phyloP scores from a whole-genome alignment of 2,113 vertebrate species.

The Oxyura jamaicensis region DNA sequence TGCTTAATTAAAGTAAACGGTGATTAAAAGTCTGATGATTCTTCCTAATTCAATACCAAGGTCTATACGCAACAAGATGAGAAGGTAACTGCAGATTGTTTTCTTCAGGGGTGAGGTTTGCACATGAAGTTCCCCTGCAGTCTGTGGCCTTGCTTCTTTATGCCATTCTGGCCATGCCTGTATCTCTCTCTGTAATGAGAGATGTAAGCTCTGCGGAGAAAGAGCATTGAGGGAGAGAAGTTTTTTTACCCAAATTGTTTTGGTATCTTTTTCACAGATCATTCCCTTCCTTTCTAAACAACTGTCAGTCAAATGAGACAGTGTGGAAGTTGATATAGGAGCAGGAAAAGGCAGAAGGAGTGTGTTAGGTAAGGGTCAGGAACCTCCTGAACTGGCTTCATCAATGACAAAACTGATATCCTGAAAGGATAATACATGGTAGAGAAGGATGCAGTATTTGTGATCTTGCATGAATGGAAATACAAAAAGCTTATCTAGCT shows the following conservation, averaged over 20 bases:
- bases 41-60: constrained; percentile 30
- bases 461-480: background rate
- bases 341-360: background rate
- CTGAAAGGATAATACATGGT: background rate
- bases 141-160: background rate
- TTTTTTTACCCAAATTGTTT: background rate
- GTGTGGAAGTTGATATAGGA: background rate
- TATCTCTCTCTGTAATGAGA: background rate
- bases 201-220: background rate
- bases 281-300: background rate
- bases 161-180: background rate
- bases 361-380: background rate
- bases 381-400: background rate
- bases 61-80: background rate
- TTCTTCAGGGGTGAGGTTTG: background rate
- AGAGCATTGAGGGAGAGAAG: background rate
- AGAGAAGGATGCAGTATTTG: background rate
- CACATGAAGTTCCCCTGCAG: background rate
- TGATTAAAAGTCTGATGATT: constrained; percentile 45
- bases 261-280: background rate
- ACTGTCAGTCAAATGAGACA: background rate
- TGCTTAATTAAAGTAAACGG: constrained; percentile 46
- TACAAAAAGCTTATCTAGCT: background rate
- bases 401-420: background rate
- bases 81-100: background rate